Percentiles rank a stretch among this genome's conserved stretches.
Evolutionary conservation across 2,888 invertebrate genomes (phyloP).

Genomic region (Drosophila bunnanda): DNA sequence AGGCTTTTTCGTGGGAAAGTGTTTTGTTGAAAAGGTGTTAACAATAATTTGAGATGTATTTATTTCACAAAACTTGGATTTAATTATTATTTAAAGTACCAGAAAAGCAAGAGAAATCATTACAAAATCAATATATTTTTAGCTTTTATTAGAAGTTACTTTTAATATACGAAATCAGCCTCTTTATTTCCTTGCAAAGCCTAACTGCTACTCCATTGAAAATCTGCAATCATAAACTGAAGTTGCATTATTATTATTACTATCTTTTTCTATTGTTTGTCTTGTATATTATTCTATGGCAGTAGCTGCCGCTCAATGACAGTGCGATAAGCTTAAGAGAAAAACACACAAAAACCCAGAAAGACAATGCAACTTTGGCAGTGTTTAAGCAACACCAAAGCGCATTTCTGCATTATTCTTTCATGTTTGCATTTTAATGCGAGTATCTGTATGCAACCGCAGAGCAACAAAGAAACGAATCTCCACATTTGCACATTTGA

Average conservation of each 20-base stretch:
- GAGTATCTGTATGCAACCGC: constrained; percentile 28
- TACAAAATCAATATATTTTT: not conserved
- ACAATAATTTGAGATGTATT: not conserved
- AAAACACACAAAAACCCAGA: constrained; percentile 28
- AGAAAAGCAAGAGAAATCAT: not conserved
- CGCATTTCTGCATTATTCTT: constrained; percentile 68
- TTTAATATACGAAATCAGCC: not conserved
- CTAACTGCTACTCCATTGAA: constrained; percentile 35
- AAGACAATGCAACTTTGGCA: constrained; percentile 56
- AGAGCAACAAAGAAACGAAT: constrained; percentile 44
- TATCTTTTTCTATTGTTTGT: constrained; percentile 22
- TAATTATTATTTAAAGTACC: not conserved
- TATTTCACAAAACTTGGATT: no score
- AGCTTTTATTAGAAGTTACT: not conserved
- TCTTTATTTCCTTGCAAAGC: not conserved
- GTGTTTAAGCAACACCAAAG: constrained; percentile 66
- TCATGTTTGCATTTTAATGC: constrained; percentile 52
- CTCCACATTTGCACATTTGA: constrained; percentile 64
- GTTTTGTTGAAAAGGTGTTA: not conserved
- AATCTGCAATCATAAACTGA: constrained; percentile 33
- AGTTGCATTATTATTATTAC: constrained; percentile 39
- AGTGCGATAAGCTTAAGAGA: constrained; percentile 35
- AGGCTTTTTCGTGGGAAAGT: not conserved
- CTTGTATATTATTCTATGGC: constrained; percentile 36
- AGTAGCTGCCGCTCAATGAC: constrained; percentile 36